phyloP scores from a whole-genome alignment of 2,797 vertebrate genomes.

The Eremophila alpestris region DNA sequence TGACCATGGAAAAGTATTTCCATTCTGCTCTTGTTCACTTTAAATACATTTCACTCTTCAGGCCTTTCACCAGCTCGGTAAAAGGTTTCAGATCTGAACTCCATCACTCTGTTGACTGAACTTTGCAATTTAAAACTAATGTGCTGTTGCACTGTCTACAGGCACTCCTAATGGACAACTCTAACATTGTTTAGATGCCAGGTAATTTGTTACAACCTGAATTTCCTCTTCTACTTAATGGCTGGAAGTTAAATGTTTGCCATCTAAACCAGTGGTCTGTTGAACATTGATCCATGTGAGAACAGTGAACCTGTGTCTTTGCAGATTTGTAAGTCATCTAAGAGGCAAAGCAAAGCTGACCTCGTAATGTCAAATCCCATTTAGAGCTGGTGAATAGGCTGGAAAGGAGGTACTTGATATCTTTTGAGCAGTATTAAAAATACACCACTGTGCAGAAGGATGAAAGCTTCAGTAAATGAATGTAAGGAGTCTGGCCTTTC shows the following conservation, averaged over 20 bases:
- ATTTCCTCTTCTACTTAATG: slow-evolving; percentile 67
- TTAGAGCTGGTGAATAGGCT: slow-evolving; percentile 66
- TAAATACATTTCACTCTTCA: not conserved
- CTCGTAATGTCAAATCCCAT: slow-evolving; percentile 76
- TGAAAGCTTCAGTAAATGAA: slow-evolving; percentile 70
- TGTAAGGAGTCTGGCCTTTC: slow-evolving; percentile 55
- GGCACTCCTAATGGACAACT: slow-evolving; percentile 29
- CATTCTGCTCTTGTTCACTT: not conserved
- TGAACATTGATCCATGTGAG: slow-evolving; percentile 71
- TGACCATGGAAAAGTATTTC: not conserved
- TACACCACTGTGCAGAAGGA: slow-evolving; percentile 39
- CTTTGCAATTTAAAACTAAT: slow-evolving; percentile 47
- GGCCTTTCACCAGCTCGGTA: not conserved
- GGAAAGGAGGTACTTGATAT: slow-evolving; percentile 62
- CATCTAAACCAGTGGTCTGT: slow-evolving; percentile 58
- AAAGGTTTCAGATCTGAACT: not conserved
- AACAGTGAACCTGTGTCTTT: slow-evolving; percentile 73
- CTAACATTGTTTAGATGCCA: slow-evolving; percentile 54
- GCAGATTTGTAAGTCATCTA: slow-evolving; percentile 76
- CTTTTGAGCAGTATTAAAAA: slow-evolving; percentile 71
- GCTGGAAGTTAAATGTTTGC: slow-evolving; percentile 72
- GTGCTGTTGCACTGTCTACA: not conserved
- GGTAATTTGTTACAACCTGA: slow-evolving; percentile 66
- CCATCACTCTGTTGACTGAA: slow-evolving; percentile 22
- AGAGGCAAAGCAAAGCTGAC: slow-evolving; percentile 72